Evolutionary conservation across 2,113 vertebrate genomes (phyloP).

Genomic region (Neogobius melanostomus): DNA sequence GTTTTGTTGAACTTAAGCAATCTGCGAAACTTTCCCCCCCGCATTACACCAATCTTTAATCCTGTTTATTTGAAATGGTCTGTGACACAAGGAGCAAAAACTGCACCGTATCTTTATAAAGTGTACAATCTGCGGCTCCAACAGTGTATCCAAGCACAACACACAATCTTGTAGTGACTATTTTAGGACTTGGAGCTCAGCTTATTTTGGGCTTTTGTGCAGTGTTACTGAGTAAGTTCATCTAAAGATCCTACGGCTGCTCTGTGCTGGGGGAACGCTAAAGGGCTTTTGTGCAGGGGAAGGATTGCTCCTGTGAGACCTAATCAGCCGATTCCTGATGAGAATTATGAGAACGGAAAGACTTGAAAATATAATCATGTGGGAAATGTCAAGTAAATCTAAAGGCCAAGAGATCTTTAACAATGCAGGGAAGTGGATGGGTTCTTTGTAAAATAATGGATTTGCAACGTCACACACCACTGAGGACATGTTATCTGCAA

Average conservation of each 20-base stretch:
- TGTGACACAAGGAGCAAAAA: neutral
- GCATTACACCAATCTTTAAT: too few relatives aligned
- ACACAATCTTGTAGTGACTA: neutral
- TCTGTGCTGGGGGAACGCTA: neutral
- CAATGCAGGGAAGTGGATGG: neutral
- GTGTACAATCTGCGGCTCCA: slow-evolving; percentile 7
- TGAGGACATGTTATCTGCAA: too few relatives aligned
- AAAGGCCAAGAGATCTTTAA: neutral
- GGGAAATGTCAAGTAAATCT: neutral
- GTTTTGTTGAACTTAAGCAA: too few relatives aligned
- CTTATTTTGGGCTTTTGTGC: slow-evolving; percentile 1
- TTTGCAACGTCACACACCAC: too few relatives aligned
- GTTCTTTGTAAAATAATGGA: neutral
- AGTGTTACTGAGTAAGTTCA: neutral
- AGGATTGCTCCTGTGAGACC: neutral
- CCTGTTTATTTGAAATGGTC: too few relatives aligned
- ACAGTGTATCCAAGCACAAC: slow-evolving; percentile 2
- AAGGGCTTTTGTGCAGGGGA: neutral
- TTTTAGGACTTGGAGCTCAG: neutral
- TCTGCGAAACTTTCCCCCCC: too few relatives aligned
- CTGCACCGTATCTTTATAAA: slow-evolving; percentile 9
- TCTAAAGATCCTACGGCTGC: neutral
- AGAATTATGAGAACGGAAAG: neutral
- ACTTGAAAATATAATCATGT: neutral
- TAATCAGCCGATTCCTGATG: neutral